phyloP scores from a whole-genome alignment of 2,113 vertebrate genomes.

The Crotalus viridis region DNA sequence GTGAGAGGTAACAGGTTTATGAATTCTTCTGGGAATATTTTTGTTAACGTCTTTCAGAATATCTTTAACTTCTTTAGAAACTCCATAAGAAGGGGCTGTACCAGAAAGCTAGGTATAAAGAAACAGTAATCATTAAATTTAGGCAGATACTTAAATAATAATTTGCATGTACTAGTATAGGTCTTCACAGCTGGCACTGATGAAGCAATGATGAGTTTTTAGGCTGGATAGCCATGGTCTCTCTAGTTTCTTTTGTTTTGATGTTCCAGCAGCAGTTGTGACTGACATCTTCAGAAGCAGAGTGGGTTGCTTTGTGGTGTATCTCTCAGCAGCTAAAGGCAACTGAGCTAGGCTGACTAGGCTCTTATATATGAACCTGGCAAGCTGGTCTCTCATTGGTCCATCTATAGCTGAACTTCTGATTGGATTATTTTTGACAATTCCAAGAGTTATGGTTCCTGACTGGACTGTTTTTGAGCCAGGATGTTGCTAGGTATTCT shows the following conservation, averaged over 20 bases:
- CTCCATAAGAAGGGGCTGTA: conserved; percentile 28
- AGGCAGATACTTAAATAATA: neutral
- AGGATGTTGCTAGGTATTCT: neutral
- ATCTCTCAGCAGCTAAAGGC: neutral
- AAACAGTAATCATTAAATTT: neutral
- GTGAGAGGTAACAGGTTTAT: neutral
- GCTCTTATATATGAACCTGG: neutral
- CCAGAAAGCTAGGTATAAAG: conserved; percentile 48
- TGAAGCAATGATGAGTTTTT: neutral
- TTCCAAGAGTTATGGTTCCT: neutral
- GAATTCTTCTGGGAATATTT: neutral
- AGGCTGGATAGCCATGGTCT: neutral
- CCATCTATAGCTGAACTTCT: neutral
- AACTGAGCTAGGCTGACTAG: neutral
- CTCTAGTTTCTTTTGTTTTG: neutral
- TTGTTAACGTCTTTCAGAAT: neutral
- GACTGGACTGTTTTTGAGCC: neutral
- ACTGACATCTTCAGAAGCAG: neutral
- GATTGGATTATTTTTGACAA: neutral
- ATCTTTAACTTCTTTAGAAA: conserved; percentile 2
- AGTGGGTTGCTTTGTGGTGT: neutral
- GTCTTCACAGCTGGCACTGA: neutral
- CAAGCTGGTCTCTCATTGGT: neutral
- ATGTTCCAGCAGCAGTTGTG: neutral
- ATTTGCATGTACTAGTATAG: neutral